Evolutionary conservation across 2,797 vertebrate species (phyloP), one percentile per base, ranked within the genome.

Genomic region (Xiphophorus birchmanni): DNA sequence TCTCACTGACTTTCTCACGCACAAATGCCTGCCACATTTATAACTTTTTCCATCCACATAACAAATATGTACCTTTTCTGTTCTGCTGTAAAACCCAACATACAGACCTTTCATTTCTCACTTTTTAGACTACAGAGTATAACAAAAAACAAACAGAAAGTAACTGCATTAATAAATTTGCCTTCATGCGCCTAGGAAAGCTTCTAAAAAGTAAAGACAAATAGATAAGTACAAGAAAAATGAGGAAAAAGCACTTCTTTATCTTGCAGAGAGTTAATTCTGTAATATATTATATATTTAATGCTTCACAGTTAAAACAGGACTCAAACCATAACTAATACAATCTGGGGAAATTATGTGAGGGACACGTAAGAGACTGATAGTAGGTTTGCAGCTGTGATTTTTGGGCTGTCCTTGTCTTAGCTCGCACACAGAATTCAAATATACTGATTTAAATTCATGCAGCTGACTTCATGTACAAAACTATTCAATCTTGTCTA

Each of bases 401-500:
- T 40, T 69, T 42, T 50, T 60, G 29, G 74, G 29, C 56, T 65
- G 48, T 74, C 76, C 32, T 80, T 80, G 67, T 72, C 86, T 69
- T 45, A 12, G 47, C 4, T 86, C 77, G 79, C 80, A 54, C 5
- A 3, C 52, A 76, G 73, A 84, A 86, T 90, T 84, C 44, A 86
- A 79, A 88, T 54, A 10, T 8, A 10, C 10, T 18, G 29, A 83
- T 90, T 90, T 80, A 75, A 81, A 87, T 88, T 90, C 85, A 82
- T 58, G 52, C 60, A 42, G 58, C 48, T 72, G 82, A 83, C 82
- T 83, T 87, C 72, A 80, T 81, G 77, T 71, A 88, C 76, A 88
- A 85, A 89, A 87, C 81, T 76, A 74, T 85, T 67, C 83, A 74
- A 87, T 93, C 82, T 89, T 84, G 82, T 82, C 88, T 82, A 82